Conservation (phyloP, 2,888 invertebrate species). For the Xanthostigma xanthostigma region DNA sequence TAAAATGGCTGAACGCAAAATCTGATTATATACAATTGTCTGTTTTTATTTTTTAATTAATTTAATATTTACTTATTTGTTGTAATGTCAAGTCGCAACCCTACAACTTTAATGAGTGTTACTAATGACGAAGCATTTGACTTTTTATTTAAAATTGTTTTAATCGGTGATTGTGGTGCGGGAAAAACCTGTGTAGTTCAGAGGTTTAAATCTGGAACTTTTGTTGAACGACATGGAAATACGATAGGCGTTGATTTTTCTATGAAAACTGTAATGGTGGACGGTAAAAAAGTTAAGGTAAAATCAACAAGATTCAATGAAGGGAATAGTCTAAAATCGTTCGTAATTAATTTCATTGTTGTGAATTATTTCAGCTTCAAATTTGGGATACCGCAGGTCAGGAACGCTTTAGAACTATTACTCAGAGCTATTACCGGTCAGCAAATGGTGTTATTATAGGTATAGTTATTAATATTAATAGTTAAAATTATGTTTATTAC, state of each 20-base stretch:
- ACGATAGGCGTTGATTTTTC: slow-evolving; percentile 98
- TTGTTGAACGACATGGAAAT: slow-evolving; percentile 87
- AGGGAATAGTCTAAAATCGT: neutral
- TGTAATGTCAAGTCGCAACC: slow-evolving; percentile 58
- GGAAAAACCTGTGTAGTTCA: slow-evolving; percentile 94
- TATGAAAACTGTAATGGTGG: slow-evolving; percentile 90
- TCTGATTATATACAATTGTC: no score
- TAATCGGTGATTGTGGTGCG: slow-evolving; percentile 82
- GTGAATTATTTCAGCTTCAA: slow-evolving; percentile 50
- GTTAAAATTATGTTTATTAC: slow-evolving; percentile 1
- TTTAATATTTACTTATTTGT: slow-evolving; percentile 7
- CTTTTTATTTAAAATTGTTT: slow-evolving; percentile 87
- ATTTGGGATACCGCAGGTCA: slow-evolving; percentile 98
- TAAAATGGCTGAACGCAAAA: no score
- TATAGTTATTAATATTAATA: slow-evolving; percentile 22
- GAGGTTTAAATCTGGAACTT: slow-evolving; percentile 89
- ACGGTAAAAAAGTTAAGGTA: slow-evolving; percentile 91
- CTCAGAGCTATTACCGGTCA: slow-evolving; percentile 92
- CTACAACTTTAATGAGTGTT: slow-evolving; percentile 58
- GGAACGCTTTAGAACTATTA: slow-evolving; percentile 90
- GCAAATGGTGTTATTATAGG: slow-evolving; percentile 92
- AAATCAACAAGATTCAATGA: neutral
- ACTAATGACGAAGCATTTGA: slow-evolving; percentile 73
- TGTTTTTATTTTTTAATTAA: neutral
- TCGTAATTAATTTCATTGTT: neutral